Evolutionary conservation across 1,140 invertebrate genomes (phyloP).

Genomic region (Ostrea edulis): DNA sequence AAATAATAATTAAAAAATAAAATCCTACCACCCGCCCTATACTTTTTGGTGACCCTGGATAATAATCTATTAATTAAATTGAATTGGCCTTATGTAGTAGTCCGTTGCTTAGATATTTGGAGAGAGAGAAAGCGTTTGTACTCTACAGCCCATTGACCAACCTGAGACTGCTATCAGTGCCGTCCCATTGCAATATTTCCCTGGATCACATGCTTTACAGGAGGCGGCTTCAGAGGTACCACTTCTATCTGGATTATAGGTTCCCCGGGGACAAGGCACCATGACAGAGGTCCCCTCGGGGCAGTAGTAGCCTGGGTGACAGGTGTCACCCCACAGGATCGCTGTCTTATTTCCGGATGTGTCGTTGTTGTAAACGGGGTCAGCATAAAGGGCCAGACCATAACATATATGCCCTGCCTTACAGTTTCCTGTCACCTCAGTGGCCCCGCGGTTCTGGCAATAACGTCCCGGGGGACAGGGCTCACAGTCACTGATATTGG

Average conservation of each 20-base stretch:
- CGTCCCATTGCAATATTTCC: constrained; percentile 74
- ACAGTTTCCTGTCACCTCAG: constrained; percentile 69
- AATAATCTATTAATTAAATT: no score
- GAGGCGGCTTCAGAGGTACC: constrained; percentile 61
- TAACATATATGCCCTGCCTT: constrained; percentile 77
- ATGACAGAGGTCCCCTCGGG: constrained; percentile 70
- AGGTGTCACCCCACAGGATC: constrained; percentile 73
- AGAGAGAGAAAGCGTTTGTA: no score
- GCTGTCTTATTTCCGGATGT: constrained; percentile 71
- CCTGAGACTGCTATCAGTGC: constrained; percentile 70
- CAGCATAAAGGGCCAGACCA: constrained; percentile 65
- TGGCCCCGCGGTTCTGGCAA: constrained; percentile 72
- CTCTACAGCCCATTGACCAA: constrained; percentile 38
- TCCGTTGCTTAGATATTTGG: no score
- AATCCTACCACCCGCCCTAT: no score
- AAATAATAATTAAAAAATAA: no score
- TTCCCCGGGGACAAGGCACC: constrained; percentile 74
- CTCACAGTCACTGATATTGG: constrained; percentile 68
- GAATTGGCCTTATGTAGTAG: no score
- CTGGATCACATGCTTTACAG: constrained; percentile 73
- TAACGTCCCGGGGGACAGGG: constrained; percentile 73
- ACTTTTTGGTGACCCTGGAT: no score
- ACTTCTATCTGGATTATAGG: constrained; percentile 72
- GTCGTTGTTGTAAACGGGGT: constrained; percentile 76
- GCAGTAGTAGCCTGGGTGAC: constrained; percentile 74